Conservation (phyloP, 1,140 invertebrate species). For the Drosophila pruinosa region DNA sequence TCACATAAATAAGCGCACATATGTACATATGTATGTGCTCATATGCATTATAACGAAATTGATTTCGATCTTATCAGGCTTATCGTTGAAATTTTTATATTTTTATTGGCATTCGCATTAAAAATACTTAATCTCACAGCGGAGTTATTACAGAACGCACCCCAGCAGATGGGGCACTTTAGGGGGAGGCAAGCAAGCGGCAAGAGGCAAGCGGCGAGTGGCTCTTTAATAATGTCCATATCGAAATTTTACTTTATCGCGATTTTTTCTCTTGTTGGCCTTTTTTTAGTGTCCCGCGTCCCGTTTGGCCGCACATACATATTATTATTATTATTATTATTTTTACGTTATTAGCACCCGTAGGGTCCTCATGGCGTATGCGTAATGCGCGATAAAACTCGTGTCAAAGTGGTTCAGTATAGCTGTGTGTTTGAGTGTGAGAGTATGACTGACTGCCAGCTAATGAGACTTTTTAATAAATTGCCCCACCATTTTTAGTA, state of each 20-base stretch:
- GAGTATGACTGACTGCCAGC: constrained; percentile 42
- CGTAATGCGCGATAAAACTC: constrained; percentile 73
- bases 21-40: constrained; percentile 19
- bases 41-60: constrained; percentile 65
- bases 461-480: constrained; percentile 82
- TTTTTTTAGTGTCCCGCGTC: constrained; percentile 33
- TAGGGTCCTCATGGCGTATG: constrained; percentile 72
- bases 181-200: not conserved
- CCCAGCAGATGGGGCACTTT: constrained; percentile 7
- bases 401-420: constrained; percentile 7
- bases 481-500: constrained; percentile 75
- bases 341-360: constrained; percentile 79
- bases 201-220: too few relatives aligned
- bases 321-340: constrained; percentile 62
- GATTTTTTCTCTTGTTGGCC: constrained; percentile 32
- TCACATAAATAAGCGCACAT: constrained; percentile 13
- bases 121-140: constrained; percentile 78
- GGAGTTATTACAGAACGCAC: constrained; percentile 56
- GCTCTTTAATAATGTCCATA: constrained; percentile 74
- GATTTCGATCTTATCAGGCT: constrained; percentile 71
- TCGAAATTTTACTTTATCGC: constrained; percentile 80
- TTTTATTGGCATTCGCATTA: constrained; percentile 77
- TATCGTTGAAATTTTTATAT: constrained; percentile 80
- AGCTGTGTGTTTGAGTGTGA: constrained; percentile 10
- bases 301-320: constrained; percentile 14